phyloP scores from a whole-genome alignment of 1,140 invertebrate genomes.

The Ditylenchus dipsaci region DNA sequence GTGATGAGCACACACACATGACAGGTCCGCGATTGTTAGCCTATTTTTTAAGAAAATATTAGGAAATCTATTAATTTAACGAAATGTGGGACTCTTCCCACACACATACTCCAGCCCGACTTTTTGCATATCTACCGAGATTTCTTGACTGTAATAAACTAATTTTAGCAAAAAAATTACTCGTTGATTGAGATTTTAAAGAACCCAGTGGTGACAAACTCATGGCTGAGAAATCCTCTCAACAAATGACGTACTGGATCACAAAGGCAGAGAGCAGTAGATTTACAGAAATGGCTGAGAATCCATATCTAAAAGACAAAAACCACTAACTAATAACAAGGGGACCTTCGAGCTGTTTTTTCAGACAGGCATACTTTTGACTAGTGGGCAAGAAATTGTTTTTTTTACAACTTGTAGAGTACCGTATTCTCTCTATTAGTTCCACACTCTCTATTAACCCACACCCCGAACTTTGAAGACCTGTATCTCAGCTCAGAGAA shows the following conservation, averaged over 20 bases:
- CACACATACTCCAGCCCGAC: neutral
- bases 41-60: constrained; percentile 2
- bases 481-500: no score
- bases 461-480: no score
- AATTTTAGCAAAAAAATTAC: constrained; percentile 6
- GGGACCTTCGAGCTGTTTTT: no score
- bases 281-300: constrained; percentile 80
- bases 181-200: constrained; percentile 58
- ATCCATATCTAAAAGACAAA: constrained; percentile 71
- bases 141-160: neutral
- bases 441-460: no score
- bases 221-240: constrained; percentile 49
- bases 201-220: constrained; percentile 46
- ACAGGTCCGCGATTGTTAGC: constrained; percentile 62
- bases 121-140: neutral
- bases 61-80: constrained; percentile 1
- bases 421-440: no score
- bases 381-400: no score
- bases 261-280: constrained; percentile 67
- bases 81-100: constrained; percentile 21
- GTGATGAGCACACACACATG: constrained; percentile 62
- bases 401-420: no score
- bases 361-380: no score
- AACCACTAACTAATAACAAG: no score
- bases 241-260: constrained; percentile 46